Percentiles rank a stretch among this genome's conserved stretches.
Conservation (phyloP, 2,797 vertebrate species). For the Onychomys arenicola region DNA sequence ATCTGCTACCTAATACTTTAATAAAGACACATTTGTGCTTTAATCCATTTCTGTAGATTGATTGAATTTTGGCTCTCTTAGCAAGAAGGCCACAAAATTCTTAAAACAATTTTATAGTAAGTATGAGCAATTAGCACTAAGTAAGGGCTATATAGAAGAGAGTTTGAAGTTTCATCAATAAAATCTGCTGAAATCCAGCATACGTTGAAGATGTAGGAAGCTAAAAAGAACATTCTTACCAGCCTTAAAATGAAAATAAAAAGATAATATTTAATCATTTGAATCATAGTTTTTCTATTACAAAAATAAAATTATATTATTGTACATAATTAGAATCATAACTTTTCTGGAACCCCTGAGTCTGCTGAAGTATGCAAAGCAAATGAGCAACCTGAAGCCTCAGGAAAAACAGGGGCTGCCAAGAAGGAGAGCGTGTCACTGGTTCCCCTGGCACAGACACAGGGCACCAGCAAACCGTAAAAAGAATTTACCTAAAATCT, state of each 20-base stretch:
- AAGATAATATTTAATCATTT: conserved; percentile 12
- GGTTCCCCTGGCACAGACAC: neutral
- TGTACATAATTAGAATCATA: neutral
- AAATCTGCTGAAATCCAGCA: neutral
- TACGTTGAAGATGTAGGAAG: neutral
- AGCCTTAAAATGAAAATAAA: conserved; percentile 20
- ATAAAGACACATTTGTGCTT: neutral
- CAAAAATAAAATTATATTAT: neutral
- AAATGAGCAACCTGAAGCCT: neutral
- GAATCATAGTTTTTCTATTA: conserved; percentile 25
- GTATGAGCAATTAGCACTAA: conserved; percentile 21
- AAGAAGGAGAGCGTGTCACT: neutral
- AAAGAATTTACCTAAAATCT: neutral
- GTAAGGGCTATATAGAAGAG: neutral
- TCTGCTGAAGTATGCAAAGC: neutral
- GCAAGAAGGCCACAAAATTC: conserved; percentile 39
- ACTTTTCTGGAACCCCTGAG: conserved; percentile 9
- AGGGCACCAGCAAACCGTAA: neutral
- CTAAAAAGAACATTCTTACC: neutral
- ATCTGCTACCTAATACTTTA: neutral
- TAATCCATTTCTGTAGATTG: neutral
- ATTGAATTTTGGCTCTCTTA: conserved; percentile 41
- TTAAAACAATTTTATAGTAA: conserved; percentile 49
- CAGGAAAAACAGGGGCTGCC: neutral
- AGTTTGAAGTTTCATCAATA: conserved; percentile 51